Evolutionary conservation across 2,888 invertebrate species (phyloP).

Genomic region (Craniophora ligustri): DNA sequence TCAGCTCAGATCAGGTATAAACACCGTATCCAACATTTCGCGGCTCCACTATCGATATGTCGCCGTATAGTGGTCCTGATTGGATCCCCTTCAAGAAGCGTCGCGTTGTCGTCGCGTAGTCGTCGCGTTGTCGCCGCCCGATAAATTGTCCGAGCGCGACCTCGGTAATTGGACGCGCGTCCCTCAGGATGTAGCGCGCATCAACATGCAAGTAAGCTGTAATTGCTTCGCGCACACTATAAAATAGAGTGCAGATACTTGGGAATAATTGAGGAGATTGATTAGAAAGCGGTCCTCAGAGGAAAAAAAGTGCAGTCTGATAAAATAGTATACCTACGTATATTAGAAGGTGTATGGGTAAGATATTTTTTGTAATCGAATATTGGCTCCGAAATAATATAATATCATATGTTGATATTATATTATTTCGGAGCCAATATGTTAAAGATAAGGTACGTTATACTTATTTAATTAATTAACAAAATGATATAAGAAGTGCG

Average conservation of each 20-base stretch:
- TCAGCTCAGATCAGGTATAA: too few species aligned
- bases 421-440: too few species aligned
- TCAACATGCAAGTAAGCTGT: conserved; percentile 11
- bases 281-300: background rate
- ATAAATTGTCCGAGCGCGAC: conserved; percentile 54
- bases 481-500: too few species aligned
- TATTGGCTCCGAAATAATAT: too few species aligned
- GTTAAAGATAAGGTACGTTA: too few species aligned
- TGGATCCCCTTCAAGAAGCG: conserved; percentile 54
- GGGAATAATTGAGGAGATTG: background rate
- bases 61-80: conserved; percentile 53
- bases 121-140: conserved; percentile 36
- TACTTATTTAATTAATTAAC: too few species aligned
- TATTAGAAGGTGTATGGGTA: too few species aligned
- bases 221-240: conserved; percentile 25
- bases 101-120: conserved; percentile 38
- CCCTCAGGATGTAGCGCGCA: conserved; percentile 40
- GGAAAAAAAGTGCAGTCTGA: background rate
- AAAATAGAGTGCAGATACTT: background rate
- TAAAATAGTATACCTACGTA: too few species aligned
- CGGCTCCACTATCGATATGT: conserved; percentile 30
- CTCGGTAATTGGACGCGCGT: conserved; percentile 56
- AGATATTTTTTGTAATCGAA: too few species aligned
- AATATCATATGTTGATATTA: too few species aligned
- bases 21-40: conserved; percentile 26